Percentiles rank a stretch among this genome's conserved stretches.
Conservation (phyloP, 2,888 invertebrate species). For the Meteorus colon region DNA sequence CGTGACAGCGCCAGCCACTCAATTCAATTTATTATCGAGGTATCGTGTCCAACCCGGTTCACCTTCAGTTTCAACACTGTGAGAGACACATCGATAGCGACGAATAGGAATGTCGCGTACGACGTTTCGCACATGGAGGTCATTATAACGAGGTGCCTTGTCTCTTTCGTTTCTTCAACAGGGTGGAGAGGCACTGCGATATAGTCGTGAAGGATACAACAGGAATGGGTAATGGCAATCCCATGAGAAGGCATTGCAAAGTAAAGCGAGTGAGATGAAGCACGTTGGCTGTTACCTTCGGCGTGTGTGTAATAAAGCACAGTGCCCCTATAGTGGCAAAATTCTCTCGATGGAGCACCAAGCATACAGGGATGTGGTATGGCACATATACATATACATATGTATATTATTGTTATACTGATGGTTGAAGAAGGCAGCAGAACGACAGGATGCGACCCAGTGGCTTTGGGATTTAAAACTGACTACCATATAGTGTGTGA, state of each 20-base stretch:
- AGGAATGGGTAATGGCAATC: slow-evolving; percentile 45
- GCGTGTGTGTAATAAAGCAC: slow-evolving; percentile 34
- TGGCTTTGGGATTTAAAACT: slow-evolving; percentile 18
- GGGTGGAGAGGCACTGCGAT: slow-evolving; percentile 36
- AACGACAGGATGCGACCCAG: slow-evolving; percentile 24
- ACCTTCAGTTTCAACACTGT: slow-evolving; percentile 45
- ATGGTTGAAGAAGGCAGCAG: slow-evolving; percentile 45
- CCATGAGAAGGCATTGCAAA: slow-evolving; percentile 39
- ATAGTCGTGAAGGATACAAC: slow-evolving; percentile 41
- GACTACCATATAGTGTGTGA: slow-evolving; percentile 13
- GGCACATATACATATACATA: slow-evolving; percentile 39
- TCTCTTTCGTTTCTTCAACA: slow-evolving; percentile 49
- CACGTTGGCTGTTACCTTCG: slow-evolving; percentile 33
- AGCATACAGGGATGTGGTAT: slow-evolving; percentile 37
- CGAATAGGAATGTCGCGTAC: slow-evolving; percentile 47
- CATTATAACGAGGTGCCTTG: slow-evolving; percentile 67
- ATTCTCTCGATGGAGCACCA: slow-evolving; percentile 29
- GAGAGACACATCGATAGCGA: slow-evolving; percentile 50
- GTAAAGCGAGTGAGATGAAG: slow-evolving; percentile 46
- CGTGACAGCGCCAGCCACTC: slow-evolving; percentile 14
- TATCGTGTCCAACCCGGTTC: slow-evolving; percentile 38
- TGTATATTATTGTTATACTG: not conserved
- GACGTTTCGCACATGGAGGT: slow-evolving; percentile 51
- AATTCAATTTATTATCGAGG: slow-evolving; percentile 40
- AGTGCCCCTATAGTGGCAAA: slow-evolving; percentile 19